Percentiles rank a stretch among this genome's conserved stretches.
Conservation (phyloP, 2,113 vertebrate genomes). For the Sphaerodactylus townsendi region DNA sequence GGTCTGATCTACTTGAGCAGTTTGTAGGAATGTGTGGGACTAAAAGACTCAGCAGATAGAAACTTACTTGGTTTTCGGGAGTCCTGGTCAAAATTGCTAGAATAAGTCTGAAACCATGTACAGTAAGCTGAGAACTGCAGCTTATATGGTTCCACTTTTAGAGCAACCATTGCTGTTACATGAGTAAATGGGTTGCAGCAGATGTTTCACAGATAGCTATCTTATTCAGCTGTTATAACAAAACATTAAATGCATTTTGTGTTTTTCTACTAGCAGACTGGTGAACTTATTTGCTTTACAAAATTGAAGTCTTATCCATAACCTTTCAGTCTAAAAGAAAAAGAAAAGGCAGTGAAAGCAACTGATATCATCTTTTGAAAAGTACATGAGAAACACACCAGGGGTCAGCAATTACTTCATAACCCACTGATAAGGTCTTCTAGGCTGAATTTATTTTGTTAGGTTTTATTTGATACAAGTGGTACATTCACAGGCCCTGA, state of each 20-base stretch:
- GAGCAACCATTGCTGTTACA: background rate
- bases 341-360: background rate
- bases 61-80: background rate
- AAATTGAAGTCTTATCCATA: background rate
- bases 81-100: background rate
- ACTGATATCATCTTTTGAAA: conserved; percentile 1
- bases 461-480: conserved; percentile 52
- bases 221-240: background rate
- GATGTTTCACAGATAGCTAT: background rate
- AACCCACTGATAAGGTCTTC: conserved; percentile 29
- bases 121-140: background rate
- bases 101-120: background rate
- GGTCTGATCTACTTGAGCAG: too few species aligned
- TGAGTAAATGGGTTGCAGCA: background rate
- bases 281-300: conserved; percentile 7
- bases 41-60: too few species aligned
- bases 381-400: conserved; percentile 3
- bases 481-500: conserved; percentile 13
- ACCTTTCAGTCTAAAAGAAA: background rate
- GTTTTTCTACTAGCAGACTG: background rate
- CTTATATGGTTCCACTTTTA: background rate
- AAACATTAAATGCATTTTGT: background rate
- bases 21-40: too few species aligned
- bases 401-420: conserved; percentile 3
- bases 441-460: conserved; percentile 24